Evolutionary conservation across 2,113 vertebrate genomes (phyloP), one percentile per base, ranked within the genome.

Genomic region (Pholis gunnellus): DNA sequence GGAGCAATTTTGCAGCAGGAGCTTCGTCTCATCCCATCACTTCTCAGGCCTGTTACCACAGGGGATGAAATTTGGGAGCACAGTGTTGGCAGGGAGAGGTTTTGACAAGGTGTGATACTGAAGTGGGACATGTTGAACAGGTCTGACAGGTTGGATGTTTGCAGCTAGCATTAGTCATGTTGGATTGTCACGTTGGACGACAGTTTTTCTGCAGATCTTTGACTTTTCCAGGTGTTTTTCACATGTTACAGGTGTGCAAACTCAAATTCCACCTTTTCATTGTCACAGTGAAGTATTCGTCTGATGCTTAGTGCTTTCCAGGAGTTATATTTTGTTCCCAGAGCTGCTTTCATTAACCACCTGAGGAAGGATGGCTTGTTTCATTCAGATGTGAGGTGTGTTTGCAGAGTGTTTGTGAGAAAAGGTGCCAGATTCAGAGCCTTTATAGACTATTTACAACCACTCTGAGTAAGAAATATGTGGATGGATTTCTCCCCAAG

Each of bases 71-170:
- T 36, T 42, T 36, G 27, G 76, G 14, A 4, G 18, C 7, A 27
- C 8, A 14, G 60, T 71, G 65, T 56, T n/a, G 1, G 54, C 7
- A 2, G 13, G 48, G 44, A 65, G 71, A 46, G n/a, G 50, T 27
- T 79, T 66, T 81, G 75, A 73, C 34, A 22, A 75, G 69, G 86
- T 88, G 90, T 67, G 63, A 84, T 67, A 3, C 22, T 64, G 20
- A 65, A 67, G 63, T 72, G 9, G 74, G 83, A 82, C 79, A 57
- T 60, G 82, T 84, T 78, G 46, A 88, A n/a, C 60, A 48, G 79
- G 88, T 92, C 71, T 88, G 90, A 90, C 90, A 89, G 89, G 89
- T 84, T 72, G 20, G 31, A 40, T 76, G 70, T 40, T 83, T 73
- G 79, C 76, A 65, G 70, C 75, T 77, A 70, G 77, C 66, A 34